These are phyloP conservation scores for Ruditapes philippinarum DNA, from an alignment of 1,140 invertebrate genomes.

Conservation along the genomic window DNA sequence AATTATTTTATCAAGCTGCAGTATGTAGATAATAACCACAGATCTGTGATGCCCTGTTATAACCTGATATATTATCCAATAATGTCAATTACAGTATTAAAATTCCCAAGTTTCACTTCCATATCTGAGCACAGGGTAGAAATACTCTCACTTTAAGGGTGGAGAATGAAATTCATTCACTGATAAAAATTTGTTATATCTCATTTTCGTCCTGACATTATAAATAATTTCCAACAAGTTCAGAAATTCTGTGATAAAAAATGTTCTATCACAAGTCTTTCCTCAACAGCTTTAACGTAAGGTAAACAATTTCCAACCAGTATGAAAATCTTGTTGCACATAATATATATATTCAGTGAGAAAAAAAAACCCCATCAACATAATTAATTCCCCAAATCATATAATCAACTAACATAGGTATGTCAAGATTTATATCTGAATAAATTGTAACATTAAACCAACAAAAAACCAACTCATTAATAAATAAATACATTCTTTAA, in stretches of 20 bases:
- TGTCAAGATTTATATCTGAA: not conserved
- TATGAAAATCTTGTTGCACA: not conserved
- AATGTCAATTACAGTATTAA: constrained; percentile 23
- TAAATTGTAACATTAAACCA: not conserved
- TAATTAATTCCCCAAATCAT: not conserved
- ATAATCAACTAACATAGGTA: not conserved
- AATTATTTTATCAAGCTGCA: constrained; percentile 14
- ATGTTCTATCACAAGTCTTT: not conserved
- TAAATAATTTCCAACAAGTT: not conserved
- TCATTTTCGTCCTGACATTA: not conserved
- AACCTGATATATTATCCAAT: not conserved
- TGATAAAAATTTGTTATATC: not conserved
- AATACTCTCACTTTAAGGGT: not conserved
- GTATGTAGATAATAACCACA: not conserved
- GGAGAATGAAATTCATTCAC: not conserved
- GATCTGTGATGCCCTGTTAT: not conserved
- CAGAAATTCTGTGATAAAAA: not conserved
- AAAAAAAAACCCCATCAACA: not conserved
- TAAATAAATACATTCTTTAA: not conserved
- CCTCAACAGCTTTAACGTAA: not conserved
- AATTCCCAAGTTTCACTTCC: constrained; percentile 9
- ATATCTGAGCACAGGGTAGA: not conserved
- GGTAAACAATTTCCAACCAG: not conserved
- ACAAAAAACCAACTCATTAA: not conserved
- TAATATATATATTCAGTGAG: not conserved